These are phyloP conservation scores for Marisa cornuarietis DNA, from an alignment of 1,140 invertebrate species.

Conservation along the genomic window DNA sequence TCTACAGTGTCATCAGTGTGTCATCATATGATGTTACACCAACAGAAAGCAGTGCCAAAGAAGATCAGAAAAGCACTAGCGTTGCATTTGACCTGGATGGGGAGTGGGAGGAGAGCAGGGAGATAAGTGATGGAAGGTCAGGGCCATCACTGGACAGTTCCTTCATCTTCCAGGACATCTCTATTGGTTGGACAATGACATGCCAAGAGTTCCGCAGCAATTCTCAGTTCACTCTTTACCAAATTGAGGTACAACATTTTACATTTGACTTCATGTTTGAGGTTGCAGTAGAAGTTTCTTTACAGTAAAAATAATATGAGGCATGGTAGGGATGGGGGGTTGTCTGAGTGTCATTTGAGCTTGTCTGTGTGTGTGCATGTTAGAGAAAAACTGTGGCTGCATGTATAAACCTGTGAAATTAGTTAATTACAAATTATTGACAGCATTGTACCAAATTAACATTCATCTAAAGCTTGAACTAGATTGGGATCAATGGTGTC, in stretches of 20 bases:
- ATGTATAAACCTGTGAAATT: background rate
- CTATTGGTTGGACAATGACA: slow-evolving; percentile 36
- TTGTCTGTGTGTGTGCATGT: background rate
- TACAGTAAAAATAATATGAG: background rate
- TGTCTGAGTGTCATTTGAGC: too few relatives aligned
- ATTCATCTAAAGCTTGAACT: too few relatives aligned
- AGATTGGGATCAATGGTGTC: too few relatives aligned
- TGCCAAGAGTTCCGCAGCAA: slow-evolving; percentile 36
- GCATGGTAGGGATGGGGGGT: too few relatives aligned
- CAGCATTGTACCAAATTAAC: too few relatives aligned
- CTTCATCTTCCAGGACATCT: slow-evolving; percentile 56
- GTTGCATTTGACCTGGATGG: background rate
- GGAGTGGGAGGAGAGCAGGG: slow-evolving; percentile 13
- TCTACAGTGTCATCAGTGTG: too few relatives aligned
- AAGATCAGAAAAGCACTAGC: too few relatives aligned
- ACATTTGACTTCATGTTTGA: background rate
- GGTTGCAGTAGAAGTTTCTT: too few relatives aligned
- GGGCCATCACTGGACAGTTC: slow-evolving; percentile 41
- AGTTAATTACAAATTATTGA: background rate
- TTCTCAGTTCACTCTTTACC: slow-evolving; percentile 42
- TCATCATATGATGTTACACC: too few relatives aligned
- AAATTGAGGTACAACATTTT: slow-evolving; percentile 38
- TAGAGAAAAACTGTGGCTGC: background rate
- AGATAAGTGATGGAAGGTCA: background rate
- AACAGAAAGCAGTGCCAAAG: too few relatives aligned